phyloP scores from a whole-genome alignment of 2,888 invertebrate genomes.

The Heliconius charithonia region DNA sequence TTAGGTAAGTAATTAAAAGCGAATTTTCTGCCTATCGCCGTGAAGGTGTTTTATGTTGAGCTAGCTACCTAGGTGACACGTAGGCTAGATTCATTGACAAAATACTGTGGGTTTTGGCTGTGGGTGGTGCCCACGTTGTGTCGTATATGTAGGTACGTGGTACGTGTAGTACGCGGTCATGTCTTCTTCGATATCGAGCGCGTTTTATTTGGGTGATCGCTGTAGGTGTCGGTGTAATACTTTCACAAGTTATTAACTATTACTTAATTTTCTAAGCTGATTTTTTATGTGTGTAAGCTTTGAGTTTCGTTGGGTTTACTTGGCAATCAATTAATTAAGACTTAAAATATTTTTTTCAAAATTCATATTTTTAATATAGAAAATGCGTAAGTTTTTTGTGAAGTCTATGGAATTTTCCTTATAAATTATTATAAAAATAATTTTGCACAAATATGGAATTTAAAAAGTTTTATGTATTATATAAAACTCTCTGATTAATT shows the following conservation, averaged over 20 bases:
- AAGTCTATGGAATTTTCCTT: not conserved
- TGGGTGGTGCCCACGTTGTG: constrained; percentile 80
- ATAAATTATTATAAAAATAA: not conserved
- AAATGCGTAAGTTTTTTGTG: not conserved
- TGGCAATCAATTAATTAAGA: not conserved
- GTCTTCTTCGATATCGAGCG: constrained; percentile 65
- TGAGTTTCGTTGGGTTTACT: not conserved
- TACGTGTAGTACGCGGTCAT: constrained; percentile 72
- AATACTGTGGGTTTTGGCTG: constrained; percentile 74
- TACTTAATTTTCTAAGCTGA: constrained; percentile 37
- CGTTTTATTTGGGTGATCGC: constrained; percentile 55
- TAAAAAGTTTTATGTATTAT: not conserved
- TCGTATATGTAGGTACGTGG: constrained; percentile 66
- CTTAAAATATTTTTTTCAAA: not conserved
- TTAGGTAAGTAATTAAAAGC: constrained; percentile 74
- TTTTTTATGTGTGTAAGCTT: constrained; percentile 26
- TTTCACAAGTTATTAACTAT: constrained; percentile 50
- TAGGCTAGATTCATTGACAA: constrained; percentile 69
- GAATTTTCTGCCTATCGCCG: constrained; percentile 60
- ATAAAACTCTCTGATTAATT: not conserved
- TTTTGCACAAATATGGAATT: not conserved
- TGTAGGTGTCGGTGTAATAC: constrained; percentile 52
- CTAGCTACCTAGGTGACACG: constrained; percentile 69
- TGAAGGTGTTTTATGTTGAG: constrained; percentile 52
- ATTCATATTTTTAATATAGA: not conserved